These are phyloP conservation scores for Platycheirus rosarum DNA, from an alignment of 2,888 invertebrate species.

Conservation along the genomic window DNA sequence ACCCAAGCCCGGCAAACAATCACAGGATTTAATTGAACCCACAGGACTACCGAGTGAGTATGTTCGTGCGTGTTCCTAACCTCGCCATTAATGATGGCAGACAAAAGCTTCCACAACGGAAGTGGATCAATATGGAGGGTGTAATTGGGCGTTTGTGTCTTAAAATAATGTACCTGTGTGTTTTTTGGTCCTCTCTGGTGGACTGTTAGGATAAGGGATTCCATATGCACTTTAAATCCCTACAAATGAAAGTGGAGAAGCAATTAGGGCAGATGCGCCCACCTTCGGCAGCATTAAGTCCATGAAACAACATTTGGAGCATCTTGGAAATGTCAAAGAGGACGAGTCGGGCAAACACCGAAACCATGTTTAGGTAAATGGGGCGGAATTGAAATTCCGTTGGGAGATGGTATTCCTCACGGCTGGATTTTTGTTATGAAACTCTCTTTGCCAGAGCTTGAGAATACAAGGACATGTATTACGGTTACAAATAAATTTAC, in stretches of 20 bases:
- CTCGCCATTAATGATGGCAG: slow-evolving; percentile 21
- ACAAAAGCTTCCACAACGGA: slow-evolving; percentile 9
- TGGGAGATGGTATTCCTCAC: slow-evolving; percentile 27
- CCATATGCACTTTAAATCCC: slow-evolving; percentile 46
- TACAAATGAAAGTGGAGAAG: slow-evolving; percentile 4
- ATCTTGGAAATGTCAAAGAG: slow-evolving; percentile 42
- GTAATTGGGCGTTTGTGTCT: slow-evolving; percentile 53
- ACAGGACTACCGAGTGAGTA: slow-evolving; percentile 54
- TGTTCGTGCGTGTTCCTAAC: slow-evolving; percentile 41
- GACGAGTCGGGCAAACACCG: slow-evolving; percentile 41
- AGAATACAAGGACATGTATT: not conserved
- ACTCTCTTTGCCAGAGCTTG: too few relatives aligned
- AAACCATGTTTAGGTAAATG: slow-evolving; percentile 7
- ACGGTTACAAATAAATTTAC: not conserved
- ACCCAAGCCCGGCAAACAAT: slow-evolving; percentile 53
- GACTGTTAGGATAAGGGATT: slow-evolving; percentile 12
- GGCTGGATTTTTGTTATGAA: too few relatives aligned
- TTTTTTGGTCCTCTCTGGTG: slow-evolving; percentile 21
- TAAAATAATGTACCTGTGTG: slow-evolving; percentile 31
- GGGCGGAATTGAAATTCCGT: slow-evolving; percentile 31
- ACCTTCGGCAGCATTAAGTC: slow-evolving; percentile 26
- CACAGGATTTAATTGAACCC: slow-evolving; percentile 71
- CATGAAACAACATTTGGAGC: slow-evolving; percentile 38
- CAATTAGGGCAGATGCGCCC: not conserved
- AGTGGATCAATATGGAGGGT: slow-evolving; percentile 34